Evolutionary conservation across 2,797 vertebrate genomes (phyloP), one percentile per base, ranked within the genome.

Genomic region (Melanitta fusca): DNA sequence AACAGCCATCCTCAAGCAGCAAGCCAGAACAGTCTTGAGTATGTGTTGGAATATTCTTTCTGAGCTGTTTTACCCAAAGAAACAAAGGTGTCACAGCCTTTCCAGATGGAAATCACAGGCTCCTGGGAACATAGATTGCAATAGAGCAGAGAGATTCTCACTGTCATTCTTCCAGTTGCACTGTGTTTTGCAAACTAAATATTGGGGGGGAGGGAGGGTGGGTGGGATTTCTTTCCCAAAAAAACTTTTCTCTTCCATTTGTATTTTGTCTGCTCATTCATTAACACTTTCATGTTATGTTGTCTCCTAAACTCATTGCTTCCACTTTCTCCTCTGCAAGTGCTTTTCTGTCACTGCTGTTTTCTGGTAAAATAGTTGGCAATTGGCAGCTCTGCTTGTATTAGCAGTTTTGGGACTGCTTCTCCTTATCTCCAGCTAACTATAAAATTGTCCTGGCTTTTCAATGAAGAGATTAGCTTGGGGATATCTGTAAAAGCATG

Each of bases 371-470:
- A 69, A 8, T 36, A 49, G 39, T 5, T 45, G 32, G 36, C 68
- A 58, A 30, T 51, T 73, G 68, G 53, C 60, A 80, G 21, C 65
- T 82, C 47, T 85, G 61, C 36, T 88, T 62, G 14, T 73, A 6
- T 77, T 56, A 62, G 47, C 16, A 32, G 24, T 53, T 87, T 68
- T 20, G 32, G 81, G 41, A 51, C 58, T 34, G 41, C 25, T 88
- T 34, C n/a, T 83, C 27, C n/a, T 72, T 41, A 71, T 38, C 80
- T 89, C 71, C 45, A 81, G 36, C 19, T 85, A 85, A 60, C n/a
- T 85, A 14, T 43, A 27, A 78, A 94, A 61, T 57, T 57, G 58
- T 49, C 6, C 27, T 79, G 49, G 24, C 5, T 83, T 88, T 88
- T 71, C 75, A 83, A 2, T 1, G 1, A 43, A 61, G 39, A 90